Conservation (phyloP, 2,797 vertebrate genomes). For the Sebastes aleutianus region DNA sequence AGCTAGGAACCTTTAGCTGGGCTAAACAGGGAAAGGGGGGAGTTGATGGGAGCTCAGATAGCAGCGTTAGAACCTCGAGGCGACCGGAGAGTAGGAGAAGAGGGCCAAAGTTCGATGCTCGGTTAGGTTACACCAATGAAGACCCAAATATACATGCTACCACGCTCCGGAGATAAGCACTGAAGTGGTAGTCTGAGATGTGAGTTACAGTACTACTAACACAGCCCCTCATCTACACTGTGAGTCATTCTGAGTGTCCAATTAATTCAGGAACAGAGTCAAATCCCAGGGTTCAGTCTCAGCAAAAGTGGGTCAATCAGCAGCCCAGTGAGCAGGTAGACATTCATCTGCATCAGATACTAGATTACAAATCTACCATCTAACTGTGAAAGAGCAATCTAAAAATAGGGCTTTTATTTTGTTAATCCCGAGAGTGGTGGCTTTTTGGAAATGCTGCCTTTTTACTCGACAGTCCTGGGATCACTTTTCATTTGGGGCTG, state of each 20-base stretch:
- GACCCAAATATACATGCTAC: slow-evolving; percentile 5
- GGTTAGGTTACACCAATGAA: background rate
- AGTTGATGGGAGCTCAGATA: background rate
- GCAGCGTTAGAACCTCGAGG: background rate
- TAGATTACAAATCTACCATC: background rate
- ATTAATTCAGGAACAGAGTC: background rate
- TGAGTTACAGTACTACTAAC: background rate
- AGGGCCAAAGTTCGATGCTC: background rate
- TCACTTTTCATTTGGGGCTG: background rate
- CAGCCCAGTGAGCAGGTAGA: background rate
- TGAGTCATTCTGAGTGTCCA: background rate
- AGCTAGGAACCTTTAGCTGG: too few species aligned
- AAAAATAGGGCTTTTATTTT: slow-evolving; percentile 34
- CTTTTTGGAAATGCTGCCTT: slow-evolving; percentile 8
- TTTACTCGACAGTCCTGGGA: background rate
- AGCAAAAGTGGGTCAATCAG: background rate
- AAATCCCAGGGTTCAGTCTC: background rate
- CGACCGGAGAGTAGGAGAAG: background rate
- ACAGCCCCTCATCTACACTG: background rate
- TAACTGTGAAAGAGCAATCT: background rate
- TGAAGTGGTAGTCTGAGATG: background rate
- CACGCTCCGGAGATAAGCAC: background rate
- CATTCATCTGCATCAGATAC: background rate
- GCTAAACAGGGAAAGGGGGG: background rate
- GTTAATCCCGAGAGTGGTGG: slow-evolving; percentile 24